Conservation (phyloP, 2,113 vertebrate species). For the Crypturellus undulatus region DNA sequence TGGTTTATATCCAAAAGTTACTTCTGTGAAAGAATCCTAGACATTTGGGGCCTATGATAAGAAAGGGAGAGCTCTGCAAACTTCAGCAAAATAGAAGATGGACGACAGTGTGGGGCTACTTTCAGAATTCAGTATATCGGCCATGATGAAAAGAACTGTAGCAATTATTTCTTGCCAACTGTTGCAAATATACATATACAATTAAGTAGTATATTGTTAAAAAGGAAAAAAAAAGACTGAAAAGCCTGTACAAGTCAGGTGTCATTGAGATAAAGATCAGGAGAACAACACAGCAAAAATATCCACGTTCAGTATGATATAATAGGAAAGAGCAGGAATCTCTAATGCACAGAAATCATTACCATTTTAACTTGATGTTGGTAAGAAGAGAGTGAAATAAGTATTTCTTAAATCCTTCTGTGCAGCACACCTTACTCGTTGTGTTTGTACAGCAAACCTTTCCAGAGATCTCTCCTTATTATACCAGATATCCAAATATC, state of each 20-base stretch:
- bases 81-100: neutral
- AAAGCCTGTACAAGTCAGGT: neutral
- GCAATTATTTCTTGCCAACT: neutral
- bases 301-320: neutral
- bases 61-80: neutral
- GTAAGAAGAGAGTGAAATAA: neutral
- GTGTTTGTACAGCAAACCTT: constrained; percentile 45
- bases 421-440: neutral
- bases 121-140: neutral
- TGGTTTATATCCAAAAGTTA: neutral
- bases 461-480: constrained; percentile 39
- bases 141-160: neutral
- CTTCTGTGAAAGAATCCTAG: neutral
- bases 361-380: neutral
- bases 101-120: neutral
- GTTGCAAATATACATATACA: neutral
- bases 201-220: neutral
- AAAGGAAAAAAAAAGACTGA: neutral
- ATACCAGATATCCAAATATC: constrained; percentile 34
- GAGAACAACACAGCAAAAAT: neutral
- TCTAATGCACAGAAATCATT: neutral
- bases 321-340: neutral
- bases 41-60: neutral
- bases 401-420: constrained; percentile 15
- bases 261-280: neutral